Conservation (phyloP, 2,888 invertebrate species). For the Erebia epiphron region DNA sequence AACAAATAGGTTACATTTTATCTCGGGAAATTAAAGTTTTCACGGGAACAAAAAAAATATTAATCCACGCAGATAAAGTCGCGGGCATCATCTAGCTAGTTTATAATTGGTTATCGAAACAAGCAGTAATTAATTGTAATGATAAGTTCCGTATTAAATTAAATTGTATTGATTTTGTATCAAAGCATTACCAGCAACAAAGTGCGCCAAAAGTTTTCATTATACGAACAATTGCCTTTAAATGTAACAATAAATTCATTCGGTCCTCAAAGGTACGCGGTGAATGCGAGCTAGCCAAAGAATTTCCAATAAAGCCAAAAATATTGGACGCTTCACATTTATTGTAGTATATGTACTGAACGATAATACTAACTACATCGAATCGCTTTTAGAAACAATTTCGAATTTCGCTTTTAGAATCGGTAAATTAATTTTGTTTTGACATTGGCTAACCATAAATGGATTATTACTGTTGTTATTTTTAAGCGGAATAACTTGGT, state of each 20-base stretch:
- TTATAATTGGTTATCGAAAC: neutral
- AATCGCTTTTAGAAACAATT: slow-evolving; percentile 18
- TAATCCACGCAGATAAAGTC: no score
- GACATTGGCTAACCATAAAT: neutral
- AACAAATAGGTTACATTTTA: no score
- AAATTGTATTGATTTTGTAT: slow-evolving; percentile 13
- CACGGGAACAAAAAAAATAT: no score
- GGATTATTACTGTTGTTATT: neutral
- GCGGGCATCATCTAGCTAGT: no score
- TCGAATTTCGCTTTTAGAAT: slow-evolving; percentile 31
- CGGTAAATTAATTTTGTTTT: slow-evolving; percentile 37
- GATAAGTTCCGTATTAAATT: neutral
- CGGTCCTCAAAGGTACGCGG: slow-evolving; percentile 55
- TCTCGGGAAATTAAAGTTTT: no score
- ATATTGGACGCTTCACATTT: slow-evolving; percentile 40
- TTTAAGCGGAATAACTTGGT: neutral
- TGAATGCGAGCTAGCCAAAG: slow-evolving; percentile 50
- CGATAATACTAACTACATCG: slow-evolving; percentile 29
- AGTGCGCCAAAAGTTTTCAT: slow-evolving; percentile 38
- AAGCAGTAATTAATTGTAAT: neutral
- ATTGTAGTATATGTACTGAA: slow-evolving; percentile 14
- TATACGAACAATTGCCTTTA: slow-evolving; percentile 42
- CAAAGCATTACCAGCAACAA: slow-evolving; percentile 21
- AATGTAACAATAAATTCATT: slow-evolving; percentile 57
- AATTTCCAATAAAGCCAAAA: slow-evolving; percentile 60